Percentiles rank a stretch among this genome's conserved stretches.
Evolutionary conservation across 2,888 invertebrate genomes (phyloP).

Genomic region (Yponomeuta cagnagella): DNA sequence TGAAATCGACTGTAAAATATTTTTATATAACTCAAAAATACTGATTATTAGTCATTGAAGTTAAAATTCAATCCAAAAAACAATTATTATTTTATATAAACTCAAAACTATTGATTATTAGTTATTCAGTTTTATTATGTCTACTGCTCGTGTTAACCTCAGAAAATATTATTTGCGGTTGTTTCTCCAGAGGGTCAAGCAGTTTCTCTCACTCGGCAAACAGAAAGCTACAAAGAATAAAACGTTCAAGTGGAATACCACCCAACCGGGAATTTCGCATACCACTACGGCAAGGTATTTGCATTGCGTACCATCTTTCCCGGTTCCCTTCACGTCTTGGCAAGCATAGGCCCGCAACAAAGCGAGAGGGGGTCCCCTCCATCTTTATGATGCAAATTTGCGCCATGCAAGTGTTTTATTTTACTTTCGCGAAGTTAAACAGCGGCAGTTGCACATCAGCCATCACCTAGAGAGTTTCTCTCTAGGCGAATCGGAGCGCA

Average conservation of each 20-base stretch:
- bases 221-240: background rate
- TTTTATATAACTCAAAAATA: no score
- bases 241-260: background rate
- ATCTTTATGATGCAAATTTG: background rate
- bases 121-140: no score
- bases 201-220: background rate
- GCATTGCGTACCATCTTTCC: background rate
- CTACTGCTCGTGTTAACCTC: no score
- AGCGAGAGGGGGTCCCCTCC: background rate
- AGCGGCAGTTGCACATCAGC: constrained; percentile 4
- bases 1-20: no score
- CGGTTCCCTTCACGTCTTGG: background rate
- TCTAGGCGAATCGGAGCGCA: constrained; percentile 52
- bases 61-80: no score
- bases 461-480: constrained; percentile 21
- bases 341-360: background rate
- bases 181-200: no score
- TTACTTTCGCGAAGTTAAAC: constrained; percentile 1
- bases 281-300: background rate
- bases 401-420: constrained; percentile 1
- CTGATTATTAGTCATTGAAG: no score
- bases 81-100: no score
- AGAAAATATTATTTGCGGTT: no score
- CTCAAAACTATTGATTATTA: no score
- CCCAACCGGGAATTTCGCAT: background rate